These are phyloP conservation scores for Myotis vivesi DNA, from an alignment of 2,797 vertebrate genomes.

Conservation along the genomic window DNA sequence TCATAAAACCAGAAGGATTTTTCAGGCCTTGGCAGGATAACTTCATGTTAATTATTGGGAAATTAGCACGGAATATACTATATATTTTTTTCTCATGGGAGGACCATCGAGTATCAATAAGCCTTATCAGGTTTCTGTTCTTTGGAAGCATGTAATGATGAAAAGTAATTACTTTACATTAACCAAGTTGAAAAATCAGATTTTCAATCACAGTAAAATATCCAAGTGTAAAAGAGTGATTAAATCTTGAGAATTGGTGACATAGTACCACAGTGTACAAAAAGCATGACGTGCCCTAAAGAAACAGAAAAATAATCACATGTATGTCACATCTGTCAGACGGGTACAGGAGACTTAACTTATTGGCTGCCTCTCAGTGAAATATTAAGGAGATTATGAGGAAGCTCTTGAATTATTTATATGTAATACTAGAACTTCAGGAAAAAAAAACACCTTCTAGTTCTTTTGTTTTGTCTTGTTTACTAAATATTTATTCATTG, in stretches of 20 bases:
- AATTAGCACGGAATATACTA: not conserved
- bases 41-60: not conserved
- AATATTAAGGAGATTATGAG: conserved; percentile 76
- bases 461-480: conserved; percentile 56
- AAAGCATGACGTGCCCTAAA: conserved; percentile 73
- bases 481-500: conserved; percentile 74
- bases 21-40: not conserved
- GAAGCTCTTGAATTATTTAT: conserved; percentile 80
- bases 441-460: conserved; percentile 46
- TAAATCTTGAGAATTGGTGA: conserved; percentile 77
- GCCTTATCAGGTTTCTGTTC: conserved; percentile 22
- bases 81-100: not conserved
- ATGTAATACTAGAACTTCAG: conserved; percentile 57
- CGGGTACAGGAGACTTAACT: conserved; percentile 72
- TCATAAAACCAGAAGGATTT: not conserved
- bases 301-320: conserved; percentile 77
- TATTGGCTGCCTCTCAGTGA: conserved; percentile 73
- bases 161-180: conserved; percentile 74
- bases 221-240: conserved; percentile 75
- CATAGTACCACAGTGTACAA: conserved; percentile 64
- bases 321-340: conserved; percentile 74
- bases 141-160: conserved; percentile 57
- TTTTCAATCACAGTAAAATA: conserved; percentile 72
- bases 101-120: not conserved
- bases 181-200: conserved; percentile 69